These are phyloP conservation scores for Chiloscyllium plagiosum DNA, from an alignment of 2,113 vertebrate species.

Conservation along the genomic window DNA sequence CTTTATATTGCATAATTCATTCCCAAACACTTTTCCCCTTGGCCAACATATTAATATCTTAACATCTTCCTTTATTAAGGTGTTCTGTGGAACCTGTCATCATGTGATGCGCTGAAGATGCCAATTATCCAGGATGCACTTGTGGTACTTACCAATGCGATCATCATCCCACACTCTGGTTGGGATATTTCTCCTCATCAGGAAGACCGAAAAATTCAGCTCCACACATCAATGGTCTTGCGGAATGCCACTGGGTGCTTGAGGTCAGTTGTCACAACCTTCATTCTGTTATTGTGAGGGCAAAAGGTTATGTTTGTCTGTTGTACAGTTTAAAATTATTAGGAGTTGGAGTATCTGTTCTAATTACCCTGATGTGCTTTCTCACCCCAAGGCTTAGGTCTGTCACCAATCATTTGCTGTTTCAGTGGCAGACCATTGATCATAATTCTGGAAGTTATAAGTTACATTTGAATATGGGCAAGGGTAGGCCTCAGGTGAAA, in stretches of 20 bases:
- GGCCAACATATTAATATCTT: slow-evolving; percentile 12
- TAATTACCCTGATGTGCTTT: neutral
- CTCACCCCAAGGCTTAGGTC: neutral
- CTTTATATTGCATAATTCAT: neutral
- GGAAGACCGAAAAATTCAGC: slow-evolving; percentile 89
- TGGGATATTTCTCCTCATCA: slow-evolving; percentile 93
- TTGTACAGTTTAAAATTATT: neutral
- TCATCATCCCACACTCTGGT: slow-evolving; percentile 93
- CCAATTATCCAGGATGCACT: slow-evolving; percentile 98
- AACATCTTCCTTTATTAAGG: slow-evolving; percentile 56
- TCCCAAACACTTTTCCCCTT: neutral
- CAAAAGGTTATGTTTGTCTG: neutral
- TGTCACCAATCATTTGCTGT: neutral
- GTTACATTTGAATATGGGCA: no score
- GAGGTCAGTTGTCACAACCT: slow-evolving; percentile 63
- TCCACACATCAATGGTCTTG: slow-evolving; percentile 96
- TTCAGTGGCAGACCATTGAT: no score
- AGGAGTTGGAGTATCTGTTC: neutral
- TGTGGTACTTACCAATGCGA: slow-evolving; percentile 88
- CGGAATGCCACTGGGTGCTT: slow-evolving; percentile 98
- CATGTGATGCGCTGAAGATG: slow-evolving; percentile 98
- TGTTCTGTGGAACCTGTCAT: slow-evolving; percentile 95
- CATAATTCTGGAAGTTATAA: no score
- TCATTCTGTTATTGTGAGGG: neutral
- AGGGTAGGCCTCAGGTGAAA: no score